Conservation (phyloP, 2,888 invertebrate genomes). For the Drosophila prolongata region DNA sequence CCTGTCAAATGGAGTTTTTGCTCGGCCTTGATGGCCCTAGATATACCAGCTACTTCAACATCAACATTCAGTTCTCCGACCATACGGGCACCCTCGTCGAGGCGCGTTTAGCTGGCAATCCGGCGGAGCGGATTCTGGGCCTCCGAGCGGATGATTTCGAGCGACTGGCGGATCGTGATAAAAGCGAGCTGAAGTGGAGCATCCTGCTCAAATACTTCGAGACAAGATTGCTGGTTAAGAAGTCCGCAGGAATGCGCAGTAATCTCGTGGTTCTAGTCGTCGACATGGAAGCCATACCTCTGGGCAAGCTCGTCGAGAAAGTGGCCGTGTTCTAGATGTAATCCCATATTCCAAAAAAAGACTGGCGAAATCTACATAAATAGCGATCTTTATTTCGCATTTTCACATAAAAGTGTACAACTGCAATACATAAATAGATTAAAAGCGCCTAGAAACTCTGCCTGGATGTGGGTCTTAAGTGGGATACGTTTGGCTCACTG, state of each 20-base stretch:
- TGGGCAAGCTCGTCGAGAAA: conserved; percentile 72
- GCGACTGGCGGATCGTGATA: conserved; percentile 85
- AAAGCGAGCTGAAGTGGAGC: conserved; percentile 87
- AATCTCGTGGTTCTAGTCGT: conserved; percentile 71
- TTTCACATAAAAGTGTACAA: conserved; percentile 67
- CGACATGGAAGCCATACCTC: conserved; percentile 67
- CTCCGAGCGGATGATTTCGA: conserved; percentile 86
- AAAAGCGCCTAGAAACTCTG: conserved; percentile 27
- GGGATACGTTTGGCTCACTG: conserved; percentile 16
- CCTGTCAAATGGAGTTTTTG: conserved; percentile 75
- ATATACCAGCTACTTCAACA: conserved; percentile 85
- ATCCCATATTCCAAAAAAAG: background rate
- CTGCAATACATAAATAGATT: conserved; percentile 46
- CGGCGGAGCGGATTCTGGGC: conserved; percentile 87
- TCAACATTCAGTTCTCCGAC: conserved; percentile 88
- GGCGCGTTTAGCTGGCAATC: conserved; percentile 86
- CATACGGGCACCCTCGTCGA: conserved; percentile 88
- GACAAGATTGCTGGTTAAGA: conserved; percentile 84
- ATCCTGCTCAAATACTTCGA: conserved; percentile 88
- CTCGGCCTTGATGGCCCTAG: conserved; percentile 61
- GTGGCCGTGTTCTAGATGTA: conserved; percentile 71
- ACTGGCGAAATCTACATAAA: conserved; percentile 55
- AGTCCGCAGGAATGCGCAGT: conserved; percentile 65
- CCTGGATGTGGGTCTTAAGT: conserved; percentile 7
- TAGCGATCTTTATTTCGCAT: conserved; percentile 64